Evolutionary conservation across 2,888 invertebrate genomes (phyloP).

Genomic region (Caenorhabditis sp.): DNA sequence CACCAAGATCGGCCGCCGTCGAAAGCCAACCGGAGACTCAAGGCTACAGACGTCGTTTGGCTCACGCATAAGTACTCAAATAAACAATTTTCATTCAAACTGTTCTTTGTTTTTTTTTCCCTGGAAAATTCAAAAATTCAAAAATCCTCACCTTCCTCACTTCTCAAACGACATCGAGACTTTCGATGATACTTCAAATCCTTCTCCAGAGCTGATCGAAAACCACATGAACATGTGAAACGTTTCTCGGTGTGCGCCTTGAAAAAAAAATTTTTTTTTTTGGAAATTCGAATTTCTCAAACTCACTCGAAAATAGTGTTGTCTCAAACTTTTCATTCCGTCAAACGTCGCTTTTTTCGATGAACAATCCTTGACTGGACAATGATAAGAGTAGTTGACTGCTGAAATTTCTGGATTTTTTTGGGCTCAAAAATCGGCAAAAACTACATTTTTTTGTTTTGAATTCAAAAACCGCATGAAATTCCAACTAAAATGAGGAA

Average conservation of each 20-base stretch:
- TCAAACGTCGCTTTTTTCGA: constrained; percentile 17
- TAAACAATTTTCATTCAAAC: constrained; percentile 1
- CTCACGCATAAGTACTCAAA: constrained; percentile 28
- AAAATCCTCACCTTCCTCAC: background rate
- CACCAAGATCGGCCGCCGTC: constrained; percentile 55
- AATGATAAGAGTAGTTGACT: constrained; percentile 14
- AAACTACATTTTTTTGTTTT: too few relatives aligned
- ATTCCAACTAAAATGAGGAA: too few relatives aligned
- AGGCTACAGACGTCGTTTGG: constrained; percentile 50
- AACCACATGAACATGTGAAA: constrained; percentile 35
- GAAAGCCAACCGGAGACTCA: constrained; percentile 37
- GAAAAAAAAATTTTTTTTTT: background rate
- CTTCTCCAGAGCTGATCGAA: constrained; percentile 28
- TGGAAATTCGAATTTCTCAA: background rate
- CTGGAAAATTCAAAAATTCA: background rate
- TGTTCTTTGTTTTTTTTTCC: background rate
- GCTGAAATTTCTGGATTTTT: too few relatives aligned
- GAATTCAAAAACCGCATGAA: too few relatives aligned
- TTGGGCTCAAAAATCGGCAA: too few relatives aligned
- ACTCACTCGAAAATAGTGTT: constrained; percentile 30
- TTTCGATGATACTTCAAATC: constrained; percentile 41
- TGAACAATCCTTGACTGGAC: constrained; percentile 22
- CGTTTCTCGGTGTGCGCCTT: constrained; percentile 36
- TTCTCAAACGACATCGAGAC: constrained; percentile 21
- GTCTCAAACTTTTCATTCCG: constrained; percentile 23